Evolutionary conservation across 1,140 invertebrate species (phyloP).

Genomic region (Teleogryllus occipitalis): DNA sequence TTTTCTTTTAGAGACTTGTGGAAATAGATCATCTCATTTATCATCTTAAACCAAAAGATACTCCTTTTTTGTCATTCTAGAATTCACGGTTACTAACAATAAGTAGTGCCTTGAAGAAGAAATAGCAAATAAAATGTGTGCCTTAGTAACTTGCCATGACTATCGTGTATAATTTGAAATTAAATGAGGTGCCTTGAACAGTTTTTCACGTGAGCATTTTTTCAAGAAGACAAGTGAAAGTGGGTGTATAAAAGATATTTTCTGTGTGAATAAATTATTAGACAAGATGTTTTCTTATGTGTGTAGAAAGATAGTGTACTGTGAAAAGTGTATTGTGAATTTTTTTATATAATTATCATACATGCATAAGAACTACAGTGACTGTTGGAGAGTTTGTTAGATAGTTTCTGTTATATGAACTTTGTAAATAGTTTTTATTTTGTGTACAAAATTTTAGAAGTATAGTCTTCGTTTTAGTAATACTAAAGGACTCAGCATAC

Average conservation of each 20-base stretch:
- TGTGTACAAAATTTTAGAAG: not conserved
- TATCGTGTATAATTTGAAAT: no score
- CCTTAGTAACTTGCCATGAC: not conserved
- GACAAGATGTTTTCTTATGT: not conserved
- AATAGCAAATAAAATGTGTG: not conserved
- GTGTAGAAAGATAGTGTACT: not conserved
- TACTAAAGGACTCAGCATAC: not conserved
- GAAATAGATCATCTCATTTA: no score
- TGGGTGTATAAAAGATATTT: not conserved
- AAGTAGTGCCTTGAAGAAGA: not conserved
- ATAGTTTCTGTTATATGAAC: conserved; percentile 1
- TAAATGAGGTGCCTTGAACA: no score
- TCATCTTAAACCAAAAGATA: no score
- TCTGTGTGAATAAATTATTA: not conserved
- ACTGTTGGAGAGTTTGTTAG: not conserved
- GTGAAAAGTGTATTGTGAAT: not conserved
- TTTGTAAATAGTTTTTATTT: conserved; percentile 6
- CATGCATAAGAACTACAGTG: not conserved
- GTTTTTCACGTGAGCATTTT: no score
- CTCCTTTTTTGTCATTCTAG: no score
- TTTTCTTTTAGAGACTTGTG: no score
- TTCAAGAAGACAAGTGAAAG: not conserved
- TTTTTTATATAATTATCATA: not conserved
- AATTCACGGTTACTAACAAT: no score
- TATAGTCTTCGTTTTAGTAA: not conserved